Percentiles rank a stretch among this genome's conserved stretches.
Evolutionary conservation across 2,113 vertebrate genomes (phyloP).

Genomic region (Aegotheles bennettii): DNA sequence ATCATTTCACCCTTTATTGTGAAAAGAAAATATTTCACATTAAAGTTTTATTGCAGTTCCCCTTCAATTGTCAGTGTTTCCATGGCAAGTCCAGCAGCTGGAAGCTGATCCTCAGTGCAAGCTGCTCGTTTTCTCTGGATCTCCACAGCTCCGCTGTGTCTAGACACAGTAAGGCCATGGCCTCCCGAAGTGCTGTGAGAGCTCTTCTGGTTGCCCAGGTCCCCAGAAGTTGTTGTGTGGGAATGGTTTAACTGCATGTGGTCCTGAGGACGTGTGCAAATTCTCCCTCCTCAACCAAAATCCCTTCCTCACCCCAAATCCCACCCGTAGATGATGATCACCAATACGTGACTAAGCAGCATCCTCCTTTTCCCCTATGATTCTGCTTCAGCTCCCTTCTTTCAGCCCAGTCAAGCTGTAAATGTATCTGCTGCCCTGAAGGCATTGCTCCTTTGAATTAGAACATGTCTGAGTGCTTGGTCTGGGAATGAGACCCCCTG

Average conservation of each 20-base stretch:
- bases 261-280: background rate
- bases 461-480: background rate
- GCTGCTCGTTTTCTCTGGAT: background rate
- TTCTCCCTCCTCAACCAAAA: background rate
- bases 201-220: background rate
- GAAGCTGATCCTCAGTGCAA: background rate
- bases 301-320: background rate
- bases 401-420: background rate
- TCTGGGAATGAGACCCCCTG: background rate
- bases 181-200: background rate
- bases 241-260: background rate
- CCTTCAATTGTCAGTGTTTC: conserved; percentile 19
- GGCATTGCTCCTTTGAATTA: background rate
- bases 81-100: background rate
- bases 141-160: background rate
- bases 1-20: conserved; percentile 8
- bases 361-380: background rate
- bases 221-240: background rate
- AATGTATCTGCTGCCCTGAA: conserved; percentile 1
- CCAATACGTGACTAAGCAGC: background rate
- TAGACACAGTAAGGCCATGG: background rate
- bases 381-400: background rate
- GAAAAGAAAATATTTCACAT: background rate
- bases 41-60: background rate
- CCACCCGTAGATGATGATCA: background rate